These are phyloP conservation scores for Neotoxoptera formosana DNA, from an alignment of 1,140 invertebrate genomes.

Conservation along the genomic window DNA sequence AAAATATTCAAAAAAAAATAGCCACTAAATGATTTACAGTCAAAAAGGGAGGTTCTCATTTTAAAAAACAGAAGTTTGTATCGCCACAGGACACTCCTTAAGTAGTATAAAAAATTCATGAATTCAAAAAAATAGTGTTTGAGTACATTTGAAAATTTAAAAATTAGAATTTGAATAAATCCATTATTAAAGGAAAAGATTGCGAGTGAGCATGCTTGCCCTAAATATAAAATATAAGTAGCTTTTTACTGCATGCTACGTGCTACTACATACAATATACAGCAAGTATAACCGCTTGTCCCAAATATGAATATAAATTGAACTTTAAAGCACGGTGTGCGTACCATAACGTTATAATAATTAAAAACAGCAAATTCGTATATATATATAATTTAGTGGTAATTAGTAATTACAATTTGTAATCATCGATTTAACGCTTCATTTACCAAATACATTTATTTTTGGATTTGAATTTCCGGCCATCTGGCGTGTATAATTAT, in stretches of 20 bases:
- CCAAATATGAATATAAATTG: constrained; percentile 15
- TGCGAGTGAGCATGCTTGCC: too few relatives aligned
- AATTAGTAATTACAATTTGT: neutral
- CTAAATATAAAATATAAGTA: neutral
- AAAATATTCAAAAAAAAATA: too few relatives aligned
- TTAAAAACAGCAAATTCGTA: neutral
- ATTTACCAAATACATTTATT: neutral
- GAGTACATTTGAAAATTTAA: too few relatives aligned
- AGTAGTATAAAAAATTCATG: too few relatives aligned
- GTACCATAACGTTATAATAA: neutral
- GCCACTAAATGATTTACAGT: too few relatives aligned
- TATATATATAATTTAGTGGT: neutral
- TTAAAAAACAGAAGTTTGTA: too few relatives aligned
- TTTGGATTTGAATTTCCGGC: neutral
- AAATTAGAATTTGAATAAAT: too few relatives aligned
- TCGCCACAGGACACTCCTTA: too few relatives aligned
- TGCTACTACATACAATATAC: neutral
- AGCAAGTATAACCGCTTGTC: neutral
- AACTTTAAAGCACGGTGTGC: neutral
- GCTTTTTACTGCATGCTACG: neutral
- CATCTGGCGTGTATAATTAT: neutral
- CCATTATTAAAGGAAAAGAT: too few relatives aligned
- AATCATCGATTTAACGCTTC: neutral
- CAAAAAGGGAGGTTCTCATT: too few relatives aligned
- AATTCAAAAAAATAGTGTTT: too few relatives aligned